Percentiles rank a stretch among this genome's conserved stretches.
Conservation (phyloP, 2,888 invertebrate genomes). For the Rotaria sp. region DNA sequence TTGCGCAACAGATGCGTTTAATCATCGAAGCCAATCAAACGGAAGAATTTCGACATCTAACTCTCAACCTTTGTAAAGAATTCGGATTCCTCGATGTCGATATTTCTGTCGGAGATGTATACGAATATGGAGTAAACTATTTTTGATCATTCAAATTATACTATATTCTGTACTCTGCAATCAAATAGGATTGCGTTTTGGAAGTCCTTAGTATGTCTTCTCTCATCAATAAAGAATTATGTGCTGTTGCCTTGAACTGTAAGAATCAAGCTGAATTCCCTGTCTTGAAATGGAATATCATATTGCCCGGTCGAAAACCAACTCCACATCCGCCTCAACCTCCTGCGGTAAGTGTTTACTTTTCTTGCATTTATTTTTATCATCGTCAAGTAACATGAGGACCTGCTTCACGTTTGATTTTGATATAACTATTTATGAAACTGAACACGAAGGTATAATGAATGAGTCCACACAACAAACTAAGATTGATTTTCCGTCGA, state of each 20-base stretch:
- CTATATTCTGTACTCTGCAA: background rate
- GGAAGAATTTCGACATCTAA: background rate
- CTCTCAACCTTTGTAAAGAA: background rate
- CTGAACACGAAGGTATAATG: too few relatives aligned
- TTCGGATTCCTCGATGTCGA: background rate
- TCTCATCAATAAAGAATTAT: background rate
- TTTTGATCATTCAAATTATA: background rate
- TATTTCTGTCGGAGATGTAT: background rate
- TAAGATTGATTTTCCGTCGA: too few relatives aligned
- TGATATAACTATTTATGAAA: too few relatives aligned
- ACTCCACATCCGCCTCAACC: slow-evolving; percentile 44
- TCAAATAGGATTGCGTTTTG: background rate
- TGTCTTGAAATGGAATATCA: slow-evolving; percentile 28
- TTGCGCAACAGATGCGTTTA: background rate
- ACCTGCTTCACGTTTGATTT: too few relatives aligned
- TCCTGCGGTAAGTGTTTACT: slow-evolving; percentile 44
- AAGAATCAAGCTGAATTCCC: slow-evolving; percentile 21
- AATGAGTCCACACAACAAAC: too few relatives aligned
- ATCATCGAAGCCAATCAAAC: background rate
- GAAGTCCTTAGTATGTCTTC: background rate
- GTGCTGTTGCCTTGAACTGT: slow-evolving; percentile 29
- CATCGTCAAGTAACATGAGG: background rate
- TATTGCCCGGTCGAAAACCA: slow-evolving; percentile 47
- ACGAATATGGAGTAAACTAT: background rate
- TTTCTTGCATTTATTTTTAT: background rate